Percentiles rank a stretch among this genome's conserved stretches.
These are phyloP conservation scores for Dryobotodes eremita DNA, from an alignment of 2,888 invertebrate genomes.

Conservation along the genomic window DNA sequence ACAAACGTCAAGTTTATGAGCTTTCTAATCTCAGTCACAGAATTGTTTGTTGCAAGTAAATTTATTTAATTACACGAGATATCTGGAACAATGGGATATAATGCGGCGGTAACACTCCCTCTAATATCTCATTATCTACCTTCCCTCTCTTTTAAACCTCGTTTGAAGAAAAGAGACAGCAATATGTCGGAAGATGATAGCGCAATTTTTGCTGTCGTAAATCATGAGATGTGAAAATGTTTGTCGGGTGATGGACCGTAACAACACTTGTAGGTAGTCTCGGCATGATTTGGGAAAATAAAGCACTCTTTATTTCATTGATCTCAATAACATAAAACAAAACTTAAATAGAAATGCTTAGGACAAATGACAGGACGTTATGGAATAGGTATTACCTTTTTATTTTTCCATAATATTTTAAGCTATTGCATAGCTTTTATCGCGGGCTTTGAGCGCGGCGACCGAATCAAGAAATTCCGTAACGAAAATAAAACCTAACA, in stretches of 20 bases:
- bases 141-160: conserved; percentile 13
- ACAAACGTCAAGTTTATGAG: conserved; percentile 48
- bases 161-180: conserved; percentile 24
- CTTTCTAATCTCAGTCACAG: conserved; percentile 51
- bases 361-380: background rate
- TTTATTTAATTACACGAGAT: conserved; percentile 61
- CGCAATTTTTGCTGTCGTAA: conserved; percentile 63
- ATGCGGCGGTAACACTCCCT: conserved; percentile 31
- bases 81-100: conserved; percentile 47
- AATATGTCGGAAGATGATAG: conserved; percentile 59
- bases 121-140: conserved; percentile 56
- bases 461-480: too few relatives aligned
- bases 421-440: too few relatives aligned
- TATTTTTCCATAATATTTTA: background rate
- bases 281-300: conserved; percentile 29
- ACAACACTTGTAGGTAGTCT: conserved; percentile 27
- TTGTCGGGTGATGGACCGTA: conserved; percentile 62
- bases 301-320: conserved; percentile 16
- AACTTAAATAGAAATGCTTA: background rate
- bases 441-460: too few relatives aligned
- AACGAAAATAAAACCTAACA: too few relatives aligned
- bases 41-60: conserved; percentile 60
- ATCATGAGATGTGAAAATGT: conserved; percentile 69
- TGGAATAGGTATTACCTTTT: background rate
- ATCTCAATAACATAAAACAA: background rate